phyloP scores from a whole-genome alignment of 1,140 invertebrate species.

The Saccostrea cuccullata region DNA sequence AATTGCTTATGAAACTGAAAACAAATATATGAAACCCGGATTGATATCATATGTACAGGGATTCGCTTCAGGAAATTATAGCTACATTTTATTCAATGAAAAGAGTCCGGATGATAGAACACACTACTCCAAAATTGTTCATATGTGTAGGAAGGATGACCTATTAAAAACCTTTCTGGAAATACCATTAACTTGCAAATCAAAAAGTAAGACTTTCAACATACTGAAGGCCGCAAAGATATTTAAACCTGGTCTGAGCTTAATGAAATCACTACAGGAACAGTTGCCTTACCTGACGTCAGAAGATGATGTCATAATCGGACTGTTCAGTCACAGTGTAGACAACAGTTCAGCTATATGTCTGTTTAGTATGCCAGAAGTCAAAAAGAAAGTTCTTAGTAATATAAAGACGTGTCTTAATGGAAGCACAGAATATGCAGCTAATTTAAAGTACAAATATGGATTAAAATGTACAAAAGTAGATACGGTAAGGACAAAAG shows the following conservation, averaged over 20 bases:
- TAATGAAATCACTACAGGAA: not conserved
- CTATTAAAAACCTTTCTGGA: not conserved
- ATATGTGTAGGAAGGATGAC: constrained; percentile 41
- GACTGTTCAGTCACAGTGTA: not conserved
- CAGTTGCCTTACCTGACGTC: not conserved
- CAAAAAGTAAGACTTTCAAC: constrained; percentile 13
- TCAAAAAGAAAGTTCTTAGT: constrained; percentile 19
- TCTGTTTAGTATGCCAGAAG: constrained; percentile 32
- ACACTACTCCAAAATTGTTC: constrained; percentile 12
- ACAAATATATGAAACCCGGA: constrained; percentile 25
- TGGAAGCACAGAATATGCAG: constrained; percentile 11
- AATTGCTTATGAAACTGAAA: constrained; percentile 40
- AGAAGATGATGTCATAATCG: constrained; percentile 35
- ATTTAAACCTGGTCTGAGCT: not conserved
- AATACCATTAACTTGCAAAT: too few species aligned
- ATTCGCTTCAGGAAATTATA: constrained; percentile 27
- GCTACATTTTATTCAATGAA: not conserved
- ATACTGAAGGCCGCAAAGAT: constrained; percentile 25
- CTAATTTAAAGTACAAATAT: not conserved
- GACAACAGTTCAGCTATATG: constrained; percentile 30
- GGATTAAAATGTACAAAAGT: not conserved
- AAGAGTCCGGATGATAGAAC: not conserved
- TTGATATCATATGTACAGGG: constrained; percentile 39
- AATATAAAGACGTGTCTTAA: constrained; percentile 31
- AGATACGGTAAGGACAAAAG: not conserved